Conservation (phyloP, 1,140 invertebrate genomes). For the Panonychus citri region DNA sequence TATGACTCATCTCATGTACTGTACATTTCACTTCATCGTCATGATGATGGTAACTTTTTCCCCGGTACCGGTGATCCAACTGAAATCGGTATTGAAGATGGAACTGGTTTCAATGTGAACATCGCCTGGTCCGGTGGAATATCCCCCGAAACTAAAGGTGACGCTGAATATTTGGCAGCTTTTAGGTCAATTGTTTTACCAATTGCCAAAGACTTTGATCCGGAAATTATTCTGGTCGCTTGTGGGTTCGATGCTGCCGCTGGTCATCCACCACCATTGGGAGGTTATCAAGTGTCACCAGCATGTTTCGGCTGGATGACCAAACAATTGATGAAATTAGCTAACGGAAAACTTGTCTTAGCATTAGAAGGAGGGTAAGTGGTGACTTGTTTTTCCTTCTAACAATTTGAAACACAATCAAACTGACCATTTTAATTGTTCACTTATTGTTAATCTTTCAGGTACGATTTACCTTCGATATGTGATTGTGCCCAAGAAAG, state of each 20-base stretch:
- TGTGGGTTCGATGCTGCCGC: conserved; percentile 89
- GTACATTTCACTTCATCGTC: conserved; percentile 91
- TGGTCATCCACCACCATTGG: conserved; percentile 79
- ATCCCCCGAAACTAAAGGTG: conserved; percentile 65
- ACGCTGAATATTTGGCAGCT: conserved; percentile 92
- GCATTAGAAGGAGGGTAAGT: conserved; percentile 21
- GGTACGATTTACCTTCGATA: conserved; percentile 83
- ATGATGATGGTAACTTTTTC: conserved; percentile 99
- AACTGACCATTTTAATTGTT: neutral
- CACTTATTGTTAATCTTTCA: conserved; percentile 20
- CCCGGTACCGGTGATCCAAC: conserved; percentile 79
- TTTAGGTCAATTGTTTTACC: conserved; percentile 79
- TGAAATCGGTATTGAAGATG: conserved; percentile 57
- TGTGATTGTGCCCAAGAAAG: conserved; percentile 94
- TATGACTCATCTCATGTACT: conserved; percentile 82
- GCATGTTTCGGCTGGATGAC: conserved; percentile 95
- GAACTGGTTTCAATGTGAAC: conserved; percentile 84
- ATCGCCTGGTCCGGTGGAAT: conserved; percentile 80
- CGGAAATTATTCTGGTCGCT: conserved; percentile 84
- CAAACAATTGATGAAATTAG: conserved; percentile 65
- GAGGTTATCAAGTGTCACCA: conserved; percentile 76
- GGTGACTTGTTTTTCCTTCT: neutral
- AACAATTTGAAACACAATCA: no score
- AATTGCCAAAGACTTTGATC: conserved; percentile 71
- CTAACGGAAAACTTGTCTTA: conserved; percentile 51